A percentile compares a stretch with the other conserved stretches of the same genome.
phyloP scores from a whole-genome alignment of 2,113 vertebrate genomes.

The Aegotheles bennettii region DNA sequence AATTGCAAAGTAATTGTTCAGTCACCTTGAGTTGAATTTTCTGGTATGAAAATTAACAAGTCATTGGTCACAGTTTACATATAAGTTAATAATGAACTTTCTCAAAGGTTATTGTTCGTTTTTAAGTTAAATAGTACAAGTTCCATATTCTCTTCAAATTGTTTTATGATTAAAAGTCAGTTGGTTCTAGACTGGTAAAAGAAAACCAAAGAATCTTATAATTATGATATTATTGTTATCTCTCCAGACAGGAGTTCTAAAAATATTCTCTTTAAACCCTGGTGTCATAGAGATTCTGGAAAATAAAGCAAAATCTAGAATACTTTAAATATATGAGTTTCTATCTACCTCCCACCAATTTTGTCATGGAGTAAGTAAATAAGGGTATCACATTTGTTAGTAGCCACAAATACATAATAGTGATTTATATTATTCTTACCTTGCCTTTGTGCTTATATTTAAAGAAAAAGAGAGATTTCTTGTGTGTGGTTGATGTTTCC shows the following conservation, averaged over 20 bases:
- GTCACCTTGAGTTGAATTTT: neutral
- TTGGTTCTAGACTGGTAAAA: neutral
- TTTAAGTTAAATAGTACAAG: neutral
- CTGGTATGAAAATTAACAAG: neutral
- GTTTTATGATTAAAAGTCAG: neutral
- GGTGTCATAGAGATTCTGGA: neutral
- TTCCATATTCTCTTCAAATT: neutral
- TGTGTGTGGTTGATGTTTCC: slow-evolving; percentile 1
- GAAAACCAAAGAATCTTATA: neutral
- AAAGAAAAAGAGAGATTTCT: neutral
- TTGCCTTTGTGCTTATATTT: neutral
- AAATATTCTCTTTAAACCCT: neutral
- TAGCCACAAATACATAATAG: neutral
- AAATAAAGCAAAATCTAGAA: neutral
- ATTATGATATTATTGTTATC: neutral
- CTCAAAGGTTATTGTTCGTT: neutral
- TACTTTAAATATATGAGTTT: neutral
- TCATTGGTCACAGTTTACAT: neutral
- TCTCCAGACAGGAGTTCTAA: neutral
- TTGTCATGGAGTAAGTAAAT: neutral
- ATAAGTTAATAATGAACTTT: neutral
- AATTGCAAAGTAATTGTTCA: neutral
- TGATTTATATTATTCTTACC: neutral
- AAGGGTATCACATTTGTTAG: neutral
- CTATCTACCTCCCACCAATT: neutral